Evolutionary conservation across 2,888 invertebrate species (phyloP).

Genomic region (Resseliella maxima): DNA sequence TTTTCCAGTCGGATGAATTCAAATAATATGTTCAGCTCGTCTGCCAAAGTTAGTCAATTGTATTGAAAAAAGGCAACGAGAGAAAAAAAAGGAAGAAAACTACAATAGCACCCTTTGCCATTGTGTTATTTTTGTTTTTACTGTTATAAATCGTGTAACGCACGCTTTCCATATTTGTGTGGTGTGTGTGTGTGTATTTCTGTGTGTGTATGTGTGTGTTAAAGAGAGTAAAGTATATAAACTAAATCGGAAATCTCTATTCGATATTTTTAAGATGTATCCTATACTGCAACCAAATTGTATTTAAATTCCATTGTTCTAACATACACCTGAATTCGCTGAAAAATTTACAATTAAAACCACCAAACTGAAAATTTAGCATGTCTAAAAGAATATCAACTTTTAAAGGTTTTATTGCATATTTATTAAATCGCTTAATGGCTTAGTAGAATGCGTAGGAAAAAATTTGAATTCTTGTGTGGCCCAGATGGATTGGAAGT

Average conservation of each 20-base stretch:
- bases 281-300: neutral
- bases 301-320: neutral
- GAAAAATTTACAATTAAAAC: too few relatives aligned
- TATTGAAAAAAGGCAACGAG: constrained; percentile 33
- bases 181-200: neutral
- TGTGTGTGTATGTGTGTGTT: neutral
- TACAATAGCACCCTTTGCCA: constrained; percentile 43
- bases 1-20: constrained; percentile 52
- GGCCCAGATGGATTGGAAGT: too few relatives aligned
- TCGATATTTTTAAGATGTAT: neutral
- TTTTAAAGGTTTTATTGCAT: too few relatives aligned
- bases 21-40: constrained; percentile 54
- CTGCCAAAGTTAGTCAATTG: constrained; percentile 46
- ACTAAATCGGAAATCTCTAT: neutral
- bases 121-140: constrained; percentile 46
- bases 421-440: too few relatives aligned
- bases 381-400: too few relatives aligned
- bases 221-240: too few relatives aligned
- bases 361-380: too few relatives aligned
- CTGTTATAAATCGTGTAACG: constrained; percentile 45
- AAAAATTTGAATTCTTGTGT: too few relatives aligned
- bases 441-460: too few relatives aligned
- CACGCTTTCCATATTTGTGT: constrained; percentile 5
- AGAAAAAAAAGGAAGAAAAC: constrained; percentile 8
- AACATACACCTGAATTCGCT: neutral